Evolutionary conservation across 53 echinoderm and acorn worm genomes (phyloP).

Genomic region (Henricia sp.): DNA sequence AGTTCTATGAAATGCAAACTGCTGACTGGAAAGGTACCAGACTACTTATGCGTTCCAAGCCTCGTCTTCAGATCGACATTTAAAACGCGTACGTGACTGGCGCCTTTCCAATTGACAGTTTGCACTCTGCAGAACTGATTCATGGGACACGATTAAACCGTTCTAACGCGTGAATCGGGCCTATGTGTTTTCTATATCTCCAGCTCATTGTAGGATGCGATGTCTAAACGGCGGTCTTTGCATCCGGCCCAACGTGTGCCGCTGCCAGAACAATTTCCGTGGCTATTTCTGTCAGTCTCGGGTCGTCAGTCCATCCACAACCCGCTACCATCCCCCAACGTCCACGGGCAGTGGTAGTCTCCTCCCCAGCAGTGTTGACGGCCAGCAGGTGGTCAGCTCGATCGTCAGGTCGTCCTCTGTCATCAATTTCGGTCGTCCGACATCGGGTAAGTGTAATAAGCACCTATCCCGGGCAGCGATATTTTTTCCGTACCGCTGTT

Average conservation of each 20-base stretch:
- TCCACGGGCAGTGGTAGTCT: conserved; percentile 10
- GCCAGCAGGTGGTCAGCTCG: conserved; percentile 20
- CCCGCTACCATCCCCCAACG: conserved; percentile 19
- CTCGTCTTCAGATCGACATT: too few relatives aligned
- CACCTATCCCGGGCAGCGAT: too few relatives aligned
- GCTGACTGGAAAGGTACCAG: too few relatives aligned
- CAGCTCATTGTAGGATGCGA: conserved; percentile 50
- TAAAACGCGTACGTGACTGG: too few relatives aligned
- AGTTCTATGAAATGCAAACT: too few relatives aligned
- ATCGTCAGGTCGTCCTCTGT: conserved; percentile 24
- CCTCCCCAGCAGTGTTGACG: background rate
- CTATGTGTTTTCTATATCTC: background rate
- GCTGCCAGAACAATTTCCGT: conserved; percentile 33
- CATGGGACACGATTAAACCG: too few relatives aligned
- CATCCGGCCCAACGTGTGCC: conserved; percentile 62
- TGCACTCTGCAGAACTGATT: too few relatives aligned
- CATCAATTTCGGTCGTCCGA: conserved; percentile 28
- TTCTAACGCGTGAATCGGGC: too few relatives aligned
- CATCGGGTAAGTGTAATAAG: conserved; percentile 3
- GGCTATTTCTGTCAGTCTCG: conserved; percentile 55
- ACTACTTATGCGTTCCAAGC: too few relatives aligned
- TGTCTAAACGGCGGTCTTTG: conserved; percentile 67
- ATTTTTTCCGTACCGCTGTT: too few relatives aligned
- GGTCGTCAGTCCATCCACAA: conserved; percentile 7
- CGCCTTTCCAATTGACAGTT: too few relatives aligned